A percentile compares a stretch with the other conserved stretches of the same genome.
Conservation (phyloP, 2,888 invertebrate species). For the Scaptomyza parva region DNA sequence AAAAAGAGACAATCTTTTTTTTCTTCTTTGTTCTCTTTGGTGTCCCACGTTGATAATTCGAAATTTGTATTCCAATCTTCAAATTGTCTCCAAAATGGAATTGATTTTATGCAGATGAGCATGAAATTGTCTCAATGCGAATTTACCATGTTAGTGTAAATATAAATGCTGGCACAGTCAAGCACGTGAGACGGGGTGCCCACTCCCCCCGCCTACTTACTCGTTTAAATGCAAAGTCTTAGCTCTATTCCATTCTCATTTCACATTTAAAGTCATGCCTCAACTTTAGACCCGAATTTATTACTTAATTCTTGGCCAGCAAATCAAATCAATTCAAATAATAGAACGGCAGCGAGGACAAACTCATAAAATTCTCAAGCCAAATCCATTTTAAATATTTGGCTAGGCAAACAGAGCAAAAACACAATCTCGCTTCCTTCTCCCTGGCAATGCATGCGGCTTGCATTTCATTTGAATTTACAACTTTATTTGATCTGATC, state of each 20-base stretch:
- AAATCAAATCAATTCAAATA: constrained; percentile 50
- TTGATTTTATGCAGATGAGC: constrained; percentile 85
- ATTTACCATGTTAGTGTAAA: constrained; percentile 78
- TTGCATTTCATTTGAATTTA: constrained; percentile 81
- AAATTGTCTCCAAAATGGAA: constrained; percentile 85
- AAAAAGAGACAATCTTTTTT: constrained; percentile 34
- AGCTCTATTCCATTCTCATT: constrained; percentile 1
- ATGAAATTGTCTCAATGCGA: constrained; percentile 84
- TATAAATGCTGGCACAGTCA: constrained; percentile 67
- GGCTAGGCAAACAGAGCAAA: constrained; percentile 60
- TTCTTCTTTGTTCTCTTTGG: constrained; percentile 25
- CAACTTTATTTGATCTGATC: constrained; percentile 73
- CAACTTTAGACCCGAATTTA: constrained; percentile 53
- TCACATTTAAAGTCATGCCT: constrained; percentile 35
- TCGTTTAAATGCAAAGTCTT: constrained; percentile 22
- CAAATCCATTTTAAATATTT: constrained; percentile 74
- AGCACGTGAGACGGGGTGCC: no score
- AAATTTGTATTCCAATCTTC: constrained; percentile 85
- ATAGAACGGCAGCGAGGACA: constrained; percentile 47
- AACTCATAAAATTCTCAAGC: constrained; percentile 57
- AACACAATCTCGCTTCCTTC: neutral
- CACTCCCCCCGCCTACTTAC: constrained; percentile 36
- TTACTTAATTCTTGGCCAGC: constrained; percentile 62
- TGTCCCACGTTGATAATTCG: constrained; percentile 83
- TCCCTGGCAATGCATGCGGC: constrained; percentile 63